Percentiles rank a stretch among this genome's conserved stretches.
These are phyloP conservation scores for Polyodon spathula DNA, from an alignment of 2,113 vertebrate genomes.

Conservation along the genomic window DNA sequence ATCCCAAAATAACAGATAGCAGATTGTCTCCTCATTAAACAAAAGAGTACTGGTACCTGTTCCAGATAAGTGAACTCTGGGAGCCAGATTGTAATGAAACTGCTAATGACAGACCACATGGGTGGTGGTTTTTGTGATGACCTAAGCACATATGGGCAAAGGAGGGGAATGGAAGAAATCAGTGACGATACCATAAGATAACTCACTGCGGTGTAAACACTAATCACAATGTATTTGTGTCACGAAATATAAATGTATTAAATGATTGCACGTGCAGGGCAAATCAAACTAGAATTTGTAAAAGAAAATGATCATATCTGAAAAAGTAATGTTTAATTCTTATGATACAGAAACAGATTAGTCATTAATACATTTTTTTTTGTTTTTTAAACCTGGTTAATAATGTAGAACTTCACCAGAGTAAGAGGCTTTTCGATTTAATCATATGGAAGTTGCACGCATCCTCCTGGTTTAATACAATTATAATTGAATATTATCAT, in stretches of 20 bases:
- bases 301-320: too few relatives aligned
- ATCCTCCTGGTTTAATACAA: constrained; percentile 33
- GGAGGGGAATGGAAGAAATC: constrained; percentile 33
- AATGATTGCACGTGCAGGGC: constrained; percentile 17
- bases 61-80: constrained; percentile 45
- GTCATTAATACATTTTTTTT: too few relatives aligned
- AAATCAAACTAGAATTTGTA: too few relatives aligned
- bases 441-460: constrained; percentile 14
- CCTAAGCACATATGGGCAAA: constrained; percentile 29
- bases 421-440: constrained; percentile 2
- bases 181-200: constrained; percentile 49
- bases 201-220: constrained; percentile 38
- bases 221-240: constrained; percentile 14
- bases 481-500: constrained; percentile 35
- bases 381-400: neutral
- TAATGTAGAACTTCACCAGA: neutral
- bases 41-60: constrained; percentile 35
- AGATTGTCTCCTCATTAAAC: constrained; percentile 51
- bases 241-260: constrained; percentile 4
- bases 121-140: constrained; percentile 39
- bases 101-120: constrained; percentile 45
- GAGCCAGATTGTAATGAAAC: constrained; percentile 40
- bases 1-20: constrained; percentile 63
- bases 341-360: too few relatives aligned
- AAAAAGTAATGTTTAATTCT: too few relatives aligned